These are phyloP conservation scores for Hylia prasina DNA, from an alignment of 2,113 vertebrate species.

Conservation along the genomic window DNA sequence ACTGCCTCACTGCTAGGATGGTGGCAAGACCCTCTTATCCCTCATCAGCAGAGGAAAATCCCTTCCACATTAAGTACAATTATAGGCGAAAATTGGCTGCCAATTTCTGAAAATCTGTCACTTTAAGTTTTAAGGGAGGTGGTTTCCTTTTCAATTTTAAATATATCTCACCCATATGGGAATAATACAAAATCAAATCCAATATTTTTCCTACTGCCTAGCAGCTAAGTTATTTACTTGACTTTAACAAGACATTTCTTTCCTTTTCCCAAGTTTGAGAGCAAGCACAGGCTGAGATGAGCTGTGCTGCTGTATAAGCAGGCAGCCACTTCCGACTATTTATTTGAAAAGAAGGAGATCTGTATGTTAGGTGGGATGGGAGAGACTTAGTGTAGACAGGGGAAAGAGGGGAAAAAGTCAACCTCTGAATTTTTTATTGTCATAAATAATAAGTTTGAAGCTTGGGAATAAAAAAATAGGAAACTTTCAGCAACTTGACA, in stretches of 20 bases:
- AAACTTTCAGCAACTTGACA: slow-evolving; percentile 7
- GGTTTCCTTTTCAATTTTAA: slow-evolving; percentile 57
- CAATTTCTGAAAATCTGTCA: slow-evolving; percentile 47
- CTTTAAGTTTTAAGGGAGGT: slow-evolving; percentile 47
- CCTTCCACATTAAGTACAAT: slow-evolving; percentile 35
- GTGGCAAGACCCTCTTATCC: slow-evolving; percentile 54
- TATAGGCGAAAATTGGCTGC: slow-evolving; percentile 39
- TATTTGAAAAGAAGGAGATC: slow-evolving; percentile 56
- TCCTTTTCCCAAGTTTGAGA: slow-evolving; percentile 15
- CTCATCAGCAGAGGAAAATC: slow-evolving; percentile 50
- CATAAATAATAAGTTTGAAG: slow-evolving; percentile 10
- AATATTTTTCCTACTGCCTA: slow-evolving; percentile 59
- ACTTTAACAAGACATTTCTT: slow-evolving; percentile 52
- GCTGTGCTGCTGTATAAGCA: neutral
- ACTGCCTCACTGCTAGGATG: neutral
- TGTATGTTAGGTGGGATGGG: slow-evolving; percentile 1
- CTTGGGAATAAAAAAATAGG: slow-evolving; percentile 23
- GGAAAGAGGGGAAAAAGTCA: slow-evolving; percentile 16
- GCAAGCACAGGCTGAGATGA: slow-evolving; percentile 32
- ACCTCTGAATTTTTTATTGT: slow-evolving; percentile 18
- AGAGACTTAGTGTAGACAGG: neutral
- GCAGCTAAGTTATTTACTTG: slow-evolving; percentile 63
- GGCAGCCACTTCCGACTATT: neutral
- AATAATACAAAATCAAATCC: slow-evolving; percentile 58
- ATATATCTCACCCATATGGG: slow-evolving; percentile 47